These are phyloP conservation scores for Camponotus floridanus DNA, from an alignment of 1,140 invertebrate genomes.

Conservation along the genomic window DNA sequence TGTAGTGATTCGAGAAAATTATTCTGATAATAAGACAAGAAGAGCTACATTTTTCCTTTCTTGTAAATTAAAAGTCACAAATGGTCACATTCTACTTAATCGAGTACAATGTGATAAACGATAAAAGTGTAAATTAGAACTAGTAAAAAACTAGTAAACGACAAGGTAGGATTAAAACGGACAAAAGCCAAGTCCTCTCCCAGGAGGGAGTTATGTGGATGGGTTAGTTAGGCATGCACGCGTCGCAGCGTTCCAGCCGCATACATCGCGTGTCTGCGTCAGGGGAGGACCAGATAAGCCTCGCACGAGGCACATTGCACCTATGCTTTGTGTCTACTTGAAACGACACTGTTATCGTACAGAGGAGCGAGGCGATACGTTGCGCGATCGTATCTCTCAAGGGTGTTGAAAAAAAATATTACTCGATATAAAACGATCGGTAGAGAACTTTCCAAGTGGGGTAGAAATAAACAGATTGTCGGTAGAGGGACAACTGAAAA, in stretches of 20 bases:
- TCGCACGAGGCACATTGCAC: slow-evolving; percentile 40
- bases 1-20: neutral
- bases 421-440: slow-evolving; percentile 6
- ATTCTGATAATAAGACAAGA: neutral
- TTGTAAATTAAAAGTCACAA: no score
- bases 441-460: neutral
- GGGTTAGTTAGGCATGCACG: slow-evolving; percentile 59
- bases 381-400: neutral
- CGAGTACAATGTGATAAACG: slow-evolving; percentile 13
- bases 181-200: slow-evolving; percentile 29
- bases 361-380: neutral
- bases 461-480: slow-evolving; percentile 21
- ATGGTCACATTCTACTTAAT: neutral
- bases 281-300: slow-evolving; percentile 43
- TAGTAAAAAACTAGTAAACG: neutral
- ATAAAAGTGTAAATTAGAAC: slow-evolving; percentile 49
- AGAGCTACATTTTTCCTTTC: no score
- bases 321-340: slow-evolving; percentile 50
- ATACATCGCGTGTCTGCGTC: slow-evolving; percentile 56
- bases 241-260: slow-evolving; percentile 41
- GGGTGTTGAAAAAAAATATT: no score
- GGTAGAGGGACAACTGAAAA: neutral
- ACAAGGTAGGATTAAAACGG: slow-evolving; percentile 31
- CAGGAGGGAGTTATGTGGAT: slow-evolving; percentile 46
- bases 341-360: slow-evolving; percentile 22